Evolutionary conservation across 1,140 invertebrate species (phyloP).

Genomic region (Matsumurasca onukii): DNA sequence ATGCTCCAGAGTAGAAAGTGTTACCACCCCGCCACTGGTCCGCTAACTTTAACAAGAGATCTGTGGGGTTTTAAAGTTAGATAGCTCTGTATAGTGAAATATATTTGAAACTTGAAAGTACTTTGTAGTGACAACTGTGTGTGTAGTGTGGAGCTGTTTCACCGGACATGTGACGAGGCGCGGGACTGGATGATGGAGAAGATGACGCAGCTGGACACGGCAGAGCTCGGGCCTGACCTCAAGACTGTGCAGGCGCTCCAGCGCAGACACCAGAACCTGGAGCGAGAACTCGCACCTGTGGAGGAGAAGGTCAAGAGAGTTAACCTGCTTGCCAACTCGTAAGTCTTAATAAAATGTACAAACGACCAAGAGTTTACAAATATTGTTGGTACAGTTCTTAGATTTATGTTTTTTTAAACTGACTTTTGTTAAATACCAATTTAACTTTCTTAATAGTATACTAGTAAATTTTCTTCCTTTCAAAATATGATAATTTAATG

Average conservation of each 20-base stretch:
- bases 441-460: too few relatives aligned
- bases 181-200: conserved; percentile 95
- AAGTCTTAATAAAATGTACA: too few relatives aligned
- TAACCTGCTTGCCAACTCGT: conserved; percentile 75
- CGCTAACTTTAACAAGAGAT: background rate
- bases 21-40: too few relatives aligned
- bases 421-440: too few relatives aligned
- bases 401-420: too few relatives aligned
- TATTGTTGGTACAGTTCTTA: too few relatives aligned
- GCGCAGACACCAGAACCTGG: conserved; percentile 84
- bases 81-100: background rate
- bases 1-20: too few relatives aligned
- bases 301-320: conserved; percentile 87
- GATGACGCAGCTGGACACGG: conserved; percentile 78
- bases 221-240: conserved; percentile 78
- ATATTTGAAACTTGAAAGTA: background rate
- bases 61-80: background rate
- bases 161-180: conserved; percentile 90
- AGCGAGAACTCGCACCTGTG: conserved; percentile 85
- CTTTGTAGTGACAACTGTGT: background rate
- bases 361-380: too few relatives aligned
- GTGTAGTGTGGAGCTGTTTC: conserved; percentile 88
- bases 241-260: conserved; percentile 90
- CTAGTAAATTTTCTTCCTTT: too few relatives aligned
- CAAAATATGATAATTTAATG: too few relatives aligned